A percentile compares a stretch with the other conserved stretches of the same genome.
Evolutionary conservation across 2,888 invertebrate species (phyloP).

Genomic region (Tipula vernalis): DNA sequence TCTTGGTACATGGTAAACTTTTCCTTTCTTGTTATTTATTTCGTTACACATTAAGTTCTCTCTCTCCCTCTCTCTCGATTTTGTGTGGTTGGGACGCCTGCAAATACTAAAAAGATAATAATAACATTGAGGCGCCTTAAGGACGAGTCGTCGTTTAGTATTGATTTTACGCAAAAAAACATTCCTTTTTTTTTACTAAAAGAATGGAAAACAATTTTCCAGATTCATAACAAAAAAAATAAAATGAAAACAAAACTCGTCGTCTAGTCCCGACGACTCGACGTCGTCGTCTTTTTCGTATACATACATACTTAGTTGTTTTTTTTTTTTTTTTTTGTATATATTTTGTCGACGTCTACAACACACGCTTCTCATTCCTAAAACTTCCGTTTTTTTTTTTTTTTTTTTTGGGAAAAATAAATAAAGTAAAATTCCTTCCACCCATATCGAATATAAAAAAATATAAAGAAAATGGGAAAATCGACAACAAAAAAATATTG

Average conservation of each 20-base stretch:
- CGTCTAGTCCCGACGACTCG: slow-evolving; percentile 4
- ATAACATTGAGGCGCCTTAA: slow-evolving; percentile 11
- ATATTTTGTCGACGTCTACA: background rate
- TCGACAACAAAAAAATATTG: background rate
- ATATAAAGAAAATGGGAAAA: background rate
- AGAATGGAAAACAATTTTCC: background rate
- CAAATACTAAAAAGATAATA: background rate
- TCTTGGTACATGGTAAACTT: background rate
- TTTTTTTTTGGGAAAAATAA: background rate
- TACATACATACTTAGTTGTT: too few species aligned
- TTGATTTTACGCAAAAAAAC: slow-evolving; percentile 14
- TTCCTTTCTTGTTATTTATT: background rate
- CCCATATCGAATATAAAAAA: background rate
- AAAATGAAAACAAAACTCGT: background rate
- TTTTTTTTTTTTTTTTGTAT: background rate
- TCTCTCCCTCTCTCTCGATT: background rate
- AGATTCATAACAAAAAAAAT: background rate
- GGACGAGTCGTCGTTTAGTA: slow-evolving; percentile 14
- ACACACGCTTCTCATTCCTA: background rate
- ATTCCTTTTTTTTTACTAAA: background rate
- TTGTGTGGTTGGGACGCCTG: background rate
- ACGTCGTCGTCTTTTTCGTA: background rate
- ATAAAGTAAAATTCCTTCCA: background rate
- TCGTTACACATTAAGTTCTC: background rate
- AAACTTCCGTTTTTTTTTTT: background rate